A percentile compares a stretch with the other conserved stretches of the same genome.
phyloP scores from a whole-genome alignment of 2,888 invertebrate genomes.

The Congeria kusceri region DNA sequence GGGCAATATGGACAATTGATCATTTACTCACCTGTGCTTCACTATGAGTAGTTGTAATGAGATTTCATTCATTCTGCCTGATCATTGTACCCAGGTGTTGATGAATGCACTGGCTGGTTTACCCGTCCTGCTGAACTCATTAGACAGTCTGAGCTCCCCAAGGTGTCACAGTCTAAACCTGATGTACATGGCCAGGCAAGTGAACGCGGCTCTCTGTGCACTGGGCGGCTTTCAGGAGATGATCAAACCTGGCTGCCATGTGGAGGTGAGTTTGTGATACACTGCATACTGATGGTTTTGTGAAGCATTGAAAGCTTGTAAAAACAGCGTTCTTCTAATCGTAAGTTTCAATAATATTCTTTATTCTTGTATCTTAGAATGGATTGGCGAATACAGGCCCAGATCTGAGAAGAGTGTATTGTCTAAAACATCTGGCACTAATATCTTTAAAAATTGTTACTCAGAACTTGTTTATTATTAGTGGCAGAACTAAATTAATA shows the following conservation, averaged over 20 bases:
- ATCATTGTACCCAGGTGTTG: constrained; percentile 74
- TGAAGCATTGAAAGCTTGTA: too few relatives aligned
- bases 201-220: constrained; percentile 84
- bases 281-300: too few relatives aligned
- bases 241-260: constrained; percentile 84
- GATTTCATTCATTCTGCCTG: not conserved
- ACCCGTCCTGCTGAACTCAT: constrained; percentile 79
- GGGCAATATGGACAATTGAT: not conserved
- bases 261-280: constrained; percentile 72
- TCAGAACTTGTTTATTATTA: too few relatives aligned
- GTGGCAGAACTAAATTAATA: too few relatives aligned
- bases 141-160: constrained; percentile 80
- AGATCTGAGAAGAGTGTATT: too few relatives aligned
- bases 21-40: not conserved
- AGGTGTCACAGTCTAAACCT: constrained; percentile 79
- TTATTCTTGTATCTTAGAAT: too few relatives aligned
- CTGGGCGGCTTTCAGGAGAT: constrained; percentile 85
- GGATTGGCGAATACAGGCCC: too few relatives aligned
- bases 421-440: too few relatives aligned
- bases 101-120: constrained; percentile 81
- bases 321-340: too few relatives aligned
- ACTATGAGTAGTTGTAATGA: not conserved
- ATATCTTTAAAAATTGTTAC: too few relatives aligned
- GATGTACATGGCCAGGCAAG: constrained; percentile 83
- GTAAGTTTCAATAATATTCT: too few relatives aligned